Base-by-base conservation (phyloP, 2,888 invertebrate genomes). In the Spilarctia lutea region DNA sequence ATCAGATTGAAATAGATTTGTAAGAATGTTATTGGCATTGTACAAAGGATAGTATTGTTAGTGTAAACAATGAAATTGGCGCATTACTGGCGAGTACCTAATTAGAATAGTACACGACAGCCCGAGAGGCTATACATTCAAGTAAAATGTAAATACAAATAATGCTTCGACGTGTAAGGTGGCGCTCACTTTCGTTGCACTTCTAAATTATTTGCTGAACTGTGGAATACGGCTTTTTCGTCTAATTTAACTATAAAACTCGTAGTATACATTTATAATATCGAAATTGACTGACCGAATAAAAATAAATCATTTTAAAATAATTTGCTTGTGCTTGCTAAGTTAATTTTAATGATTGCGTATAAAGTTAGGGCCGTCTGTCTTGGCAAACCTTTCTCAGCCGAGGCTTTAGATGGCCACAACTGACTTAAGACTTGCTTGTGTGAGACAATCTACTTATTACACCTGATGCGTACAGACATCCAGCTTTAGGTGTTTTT, bases 31-130 rank as follows among this genome's bases (percentile, higher is more conserved):
- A 94, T 94, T 94, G 95, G 94, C 93, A 92, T 94, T 95, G 96
- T 96, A 95, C 95, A 96, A 95, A 95, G 91, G 92, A 93, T 93
- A 94, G 93, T 94, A 93, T 94, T 94, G 93, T 94, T 94, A 94
- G 93, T 92, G 90, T 94, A 94, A 92, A 92, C 91, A 91, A 93
- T 91, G 88, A 93, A 94, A 94, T 96, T 95, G 95, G 95, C 96
- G 96, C 96, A 96, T 96, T 96, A 95, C 96, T 96, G 95, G 95
- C 94, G 95, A 95, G 96, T 96, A 96, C 96, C 96, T 96, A 94
- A 96, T 94, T 96, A 96, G 95, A 90, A 89, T 95, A 96, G 94
- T 91, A 91, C 92, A 92, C 92, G 91, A 88, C 89, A 92, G 94
- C 94, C 91, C 75, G 42, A 85, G 95, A 95, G 95, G 95, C 95